Evolutionary conservation across 2,113 vertebrate species (phyloP), one percentile per base, ranked within the genome.

Genomic region (Pseudorectes ferrugineus): DNA sequence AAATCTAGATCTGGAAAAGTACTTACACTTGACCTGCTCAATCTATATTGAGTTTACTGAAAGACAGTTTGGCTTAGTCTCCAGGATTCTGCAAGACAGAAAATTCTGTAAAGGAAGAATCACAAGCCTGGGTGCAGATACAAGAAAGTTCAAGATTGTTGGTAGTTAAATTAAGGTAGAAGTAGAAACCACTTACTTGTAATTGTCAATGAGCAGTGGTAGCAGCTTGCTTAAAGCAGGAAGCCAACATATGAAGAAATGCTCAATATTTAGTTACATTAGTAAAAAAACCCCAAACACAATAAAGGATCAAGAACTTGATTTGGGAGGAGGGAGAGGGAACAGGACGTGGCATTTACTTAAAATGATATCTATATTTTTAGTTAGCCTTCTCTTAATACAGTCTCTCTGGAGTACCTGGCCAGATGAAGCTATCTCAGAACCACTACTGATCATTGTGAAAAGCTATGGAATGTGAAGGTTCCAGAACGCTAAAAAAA

Each of bases 221-320:
- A 84, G 59, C n/a, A 89, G 28, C 77, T 95, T 72, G 52, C 45
- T 78, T 51, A 75, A 81, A 84, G 48, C 29, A 84, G 46, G 67
- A 91, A 82, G 31, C 15, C 70, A 81, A 46, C 24, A 91, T 36
- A 91, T 26, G 33, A 89, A 73, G 38, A 59, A 86, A 54, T 48
- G 20, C 22, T 84, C n/a, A 67, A 14, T 87, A 89, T 89, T 87
- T 92, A 82, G 82, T 72, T 65, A 49, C 6, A 4, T 70, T 42
- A 57, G 42, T 35, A 35, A 68, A 91, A 78, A 88, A 82, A 1
- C 0, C 19, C 25, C 22, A 68, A 73, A 57, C 22, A 51, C 33
- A 67, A 15, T 48, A 57, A 61, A 80, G 49, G 43, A 67, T 31
- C 63, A 90, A 68, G 10, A 72, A 65, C 11, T 63, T 46, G 40